Conservation (phyloP, 2,888 invertebrate species). For the Drosophila eohydei region DNA sequence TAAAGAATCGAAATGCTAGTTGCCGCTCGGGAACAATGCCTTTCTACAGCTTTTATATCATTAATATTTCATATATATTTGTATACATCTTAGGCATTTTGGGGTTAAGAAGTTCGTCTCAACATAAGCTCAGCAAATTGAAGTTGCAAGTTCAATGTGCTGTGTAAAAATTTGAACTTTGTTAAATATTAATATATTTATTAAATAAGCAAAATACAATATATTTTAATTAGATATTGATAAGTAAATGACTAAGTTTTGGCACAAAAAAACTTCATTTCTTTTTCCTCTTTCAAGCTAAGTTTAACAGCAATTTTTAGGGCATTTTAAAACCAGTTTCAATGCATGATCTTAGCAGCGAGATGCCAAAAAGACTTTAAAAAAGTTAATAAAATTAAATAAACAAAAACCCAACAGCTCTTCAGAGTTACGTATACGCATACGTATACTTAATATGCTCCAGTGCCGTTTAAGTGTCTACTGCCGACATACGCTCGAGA, state of each 20-base stretch:
- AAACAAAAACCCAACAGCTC: background rate
- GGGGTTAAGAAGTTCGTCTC: background rate
- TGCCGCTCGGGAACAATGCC: background rate
- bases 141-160: background rate
- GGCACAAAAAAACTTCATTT: background rate
- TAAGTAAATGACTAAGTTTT: background rate
- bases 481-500: background rate
- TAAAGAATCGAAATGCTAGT: background rate
- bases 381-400: background rate
- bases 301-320: background rate
- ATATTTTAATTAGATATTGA: background rate
- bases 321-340: too few relatives aligned
- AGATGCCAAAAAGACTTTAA: too few relatives aligned
- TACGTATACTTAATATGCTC: background rate
- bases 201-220: background rate
- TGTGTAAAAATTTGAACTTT: background rate
- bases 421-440: background rate
- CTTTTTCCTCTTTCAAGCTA: too few relatives aligned
- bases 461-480: background rate
- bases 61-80: constrained; percentile 1
- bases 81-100: background rate
- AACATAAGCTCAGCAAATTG: background rate
- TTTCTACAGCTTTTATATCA: background rate
- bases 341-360: background rate
- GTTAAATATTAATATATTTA: background rate